A percentile compares a stretch with the other conserved stretches of the same genome.
Conservation (phyloP, 2,113 vertebrate genomes). For the Catagonus wagneri region DNA sequence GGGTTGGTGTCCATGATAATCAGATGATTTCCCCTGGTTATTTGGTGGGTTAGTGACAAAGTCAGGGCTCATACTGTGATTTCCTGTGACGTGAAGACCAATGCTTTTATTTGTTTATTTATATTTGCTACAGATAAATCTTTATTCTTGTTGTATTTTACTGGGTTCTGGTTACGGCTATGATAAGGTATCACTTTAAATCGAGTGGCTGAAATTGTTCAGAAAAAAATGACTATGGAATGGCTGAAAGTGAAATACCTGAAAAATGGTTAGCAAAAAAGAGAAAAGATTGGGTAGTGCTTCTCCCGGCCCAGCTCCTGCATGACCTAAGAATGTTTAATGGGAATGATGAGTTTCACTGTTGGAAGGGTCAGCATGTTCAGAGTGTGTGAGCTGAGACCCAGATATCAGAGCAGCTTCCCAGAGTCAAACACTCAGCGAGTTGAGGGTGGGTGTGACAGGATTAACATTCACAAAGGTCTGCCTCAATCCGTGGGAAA, state of each 20-base stretch:
- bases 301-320: not conserved
- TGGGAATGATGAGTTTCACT: not conserved
- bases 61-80: not conserved
- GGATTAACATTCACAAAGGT: not conserved
- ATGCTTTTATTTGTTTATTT: not conserved
- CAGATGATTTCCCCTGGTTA: not conserved
- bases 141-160: not conserved
- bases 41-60: not conserved
- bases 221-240: not conserved
- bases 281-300: not conserved
- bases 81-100: not conserved
- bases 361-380: not conserved
- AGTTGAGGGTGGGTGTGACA: too few species aligned
- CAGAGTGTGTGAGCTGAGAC: not conserved
- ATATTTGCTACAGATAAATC: not conserved
- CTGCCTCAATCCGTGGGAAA: not conserved
- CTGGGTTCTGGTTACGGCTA: not conserved
- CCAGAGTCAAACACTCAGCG: not conserved
- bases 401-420: not conserved
- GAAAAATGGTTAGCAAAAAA: not conserved
- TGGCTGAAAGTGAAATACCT: not conserved
- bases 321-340: accelerated
- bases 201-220: not conserved
- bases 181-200: not conserved
- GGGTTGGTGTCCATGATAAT: not conserved